Evolutionary conservation across 2,113 vertebrate genomes (phyloP).

Genomic region (Camelus bactrianus): DNA sequence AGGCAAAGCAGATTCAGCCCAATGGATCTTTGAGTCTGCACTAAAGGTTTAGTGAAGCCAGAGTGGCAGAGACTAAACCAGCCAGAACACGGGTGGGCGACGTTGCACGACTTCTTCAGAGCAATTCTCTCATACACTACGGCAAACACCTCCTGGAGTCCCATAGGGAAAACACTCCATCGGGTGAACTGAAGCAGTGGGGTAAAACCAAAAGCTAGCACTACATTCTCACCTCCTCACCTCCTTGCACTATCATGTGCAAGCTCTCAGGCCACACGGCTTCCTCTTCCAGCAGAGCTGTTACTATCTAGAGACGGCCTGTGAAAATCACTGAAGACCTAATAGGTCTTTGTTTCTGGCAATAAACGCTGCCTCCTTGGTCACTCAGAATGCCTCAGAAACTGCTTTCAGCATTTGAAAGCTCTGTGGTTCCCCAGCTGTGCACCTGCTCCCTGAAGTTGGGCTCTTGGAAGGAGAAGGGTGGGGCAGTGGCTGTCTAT

Average conservation of each 20-base stretch:
- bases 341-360: background rate
- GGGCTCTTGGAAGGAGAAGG: background rate
- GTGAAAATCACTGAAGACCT: background rate
- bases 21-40: background rate
- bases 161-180: background rate
- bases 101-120: background rate
- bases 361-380: background rate
- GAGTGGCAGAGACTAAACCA: background rate
- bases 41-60: background rate
- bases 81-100: background rate
- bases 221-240: background rate
- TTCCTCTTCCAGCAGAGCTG: background rate
- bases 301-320: background rate
- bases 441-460: background rate
- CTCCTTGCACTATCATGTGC: no score
- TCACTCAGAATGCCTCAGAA: background rate
- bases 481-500: background rate
- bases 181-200: constrained; percentile 5
- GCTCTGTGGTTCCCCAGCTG: background rate
- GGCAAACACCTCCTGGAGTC: background rate
- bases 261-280: background rate
- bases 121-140: background rate
- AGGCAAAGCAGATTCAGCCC: constrained; percentile 20
- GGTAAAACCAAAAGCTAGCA: background rate
- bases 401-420: background rate